Evolutionary conservation across 2,888 invertebrate species (phyloP).

Genomic region (Rhodophaea formosa): DNA sequence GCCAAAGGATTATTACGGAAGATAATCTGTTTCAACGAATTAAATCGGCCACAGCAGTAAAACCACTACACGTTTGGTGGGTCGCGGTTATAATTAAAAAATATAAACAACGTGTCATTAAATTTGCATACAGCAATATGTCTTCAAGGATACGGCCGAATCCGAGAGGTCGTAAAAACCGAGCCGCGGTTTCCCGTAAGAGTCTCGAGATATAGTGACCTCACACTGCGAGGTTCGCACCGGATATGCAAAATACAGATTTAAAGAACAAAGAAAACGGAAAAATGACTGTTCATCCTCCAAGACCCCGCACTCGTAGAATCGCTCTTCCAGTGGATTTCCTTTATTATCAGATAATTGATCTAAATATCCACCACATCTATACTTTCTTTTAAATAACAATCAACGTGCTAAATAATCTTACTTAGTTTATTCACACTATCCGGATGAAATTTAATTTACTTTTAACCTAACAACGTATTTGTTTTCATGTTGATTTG

Average conservation of each 20-base stretch:
- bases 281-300: too few species aligned
- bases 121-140: slow-evolving; percentile 65
- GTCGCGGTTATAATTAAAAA: slow-evolving; percentile 46
- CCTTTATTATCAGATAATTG: too few species aligned
- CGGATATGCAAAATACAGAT: background rate
- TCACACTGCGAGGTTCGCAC: slow-evolving; percentile 23
- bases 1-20: slow-evolving; percentile 3
- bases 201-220: slow-evolving; percentile 46
- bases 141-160: slow-evolving; percentile 52
- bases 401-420: too few species aligned
- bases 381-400: too few species aligned
- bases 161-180: slow-evolving; percentile 49
- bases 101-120: slow-evolving; percentile 61
- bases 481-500: too few species aligned
- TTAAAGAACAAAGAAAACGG: background rate
- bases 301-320: too few species aligned
- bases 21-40: slow-evolving; percentile 18
- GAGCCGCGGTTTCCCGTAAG: slow-evolving; percentile 47
- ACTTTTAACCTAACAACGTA: too few species aligned
- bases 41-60: slow-evolving; percentile 25
- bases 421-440: too few species aligned
- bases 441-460: too few species aligned
- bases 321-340: too few species aligned
- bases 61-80: slow-evolving; percentile 34
- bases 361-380: too few species aligned